A percentile compares a stretch with the other conserved stretches of the same genome.
phyloP scores from a whole-genome alignment of 2,113 vertebrate genomes.

The Scalopus aquaticus region DNA sequence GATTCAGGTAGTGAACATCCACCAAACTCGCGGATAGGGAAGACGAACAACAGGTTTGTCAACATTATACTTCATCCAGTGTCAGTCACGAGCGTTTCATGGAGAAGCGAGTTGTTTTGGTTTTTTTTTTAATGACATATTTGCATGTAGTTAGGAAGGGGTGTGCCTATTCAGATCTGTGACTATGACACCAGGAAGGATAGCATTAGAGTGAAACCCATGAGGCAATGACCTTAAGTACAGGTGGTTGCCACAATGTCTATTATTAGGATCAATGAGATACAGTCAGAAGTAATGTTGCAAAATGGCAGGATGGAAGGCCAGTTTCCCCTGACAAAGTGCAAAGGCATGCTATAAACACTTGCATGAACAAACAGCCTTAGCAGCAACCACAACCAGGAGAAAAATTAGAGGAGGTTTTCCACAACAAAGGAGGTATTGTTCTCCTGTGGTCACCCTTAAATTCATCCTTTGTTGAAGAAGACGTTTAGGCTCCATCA shows the following conservation, averaged over 20 bases:
- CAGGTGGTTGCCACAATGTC: slow-evolving; percentile 67
- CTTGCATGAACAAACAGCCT: slow-evolving; percentile 60
- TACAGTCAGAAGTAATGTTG: slow-evolving; percentile 46
- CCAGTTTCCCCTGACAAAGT: slow-evolving; percentile 32
- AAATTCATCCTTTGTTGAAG: slow-evolving; percentile 63
- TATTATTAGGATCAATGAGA: slow-evolving; percentile 72
- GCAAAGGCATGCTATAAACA: slow-evolving; percentile 75
- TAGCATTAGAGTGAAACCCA: slow-evolving; percentile 65
- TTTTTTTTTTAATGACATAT: slow-evolving; percentile 78
- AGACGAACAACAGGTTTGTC: slow-evolving; percentile 70
- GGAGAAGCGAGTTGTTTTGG: slow-evolving; percentile 64
- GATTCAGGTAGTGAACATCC: slow-evolving; percentile 70
- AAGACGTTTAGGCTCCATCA: slow-evolving; percentile 58
- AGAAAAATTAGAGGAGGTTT: slow-evolving; percentile 67
- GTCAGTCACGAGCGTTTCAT: slow-evolving; percentile 52
- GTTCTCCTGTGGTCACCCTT: slow-evolving; percentile 56
- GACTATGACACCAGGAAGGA: slow-evolving; percentile 32
- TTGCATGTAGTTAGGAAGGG: slow-evolving; percentile 67
- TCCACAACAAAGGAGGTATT: slow-evolving; percentile 69
- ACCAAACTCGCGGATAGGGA: slow-evolving; percentile 44
- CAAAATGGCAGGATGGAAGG: slow-evolving; percentile 70
- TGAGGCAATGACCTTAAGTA: slow-evolving; percentile 66
- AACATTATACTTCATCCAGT: background rate
- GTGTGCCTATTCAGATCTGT: slow-evolving; percentile 47
- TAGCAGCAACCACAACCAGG: slow-evolving; percentile 53